Conservation (phyloP, 2,113 vertebrate species). For the Cyanocitta stelleri region DNA sequence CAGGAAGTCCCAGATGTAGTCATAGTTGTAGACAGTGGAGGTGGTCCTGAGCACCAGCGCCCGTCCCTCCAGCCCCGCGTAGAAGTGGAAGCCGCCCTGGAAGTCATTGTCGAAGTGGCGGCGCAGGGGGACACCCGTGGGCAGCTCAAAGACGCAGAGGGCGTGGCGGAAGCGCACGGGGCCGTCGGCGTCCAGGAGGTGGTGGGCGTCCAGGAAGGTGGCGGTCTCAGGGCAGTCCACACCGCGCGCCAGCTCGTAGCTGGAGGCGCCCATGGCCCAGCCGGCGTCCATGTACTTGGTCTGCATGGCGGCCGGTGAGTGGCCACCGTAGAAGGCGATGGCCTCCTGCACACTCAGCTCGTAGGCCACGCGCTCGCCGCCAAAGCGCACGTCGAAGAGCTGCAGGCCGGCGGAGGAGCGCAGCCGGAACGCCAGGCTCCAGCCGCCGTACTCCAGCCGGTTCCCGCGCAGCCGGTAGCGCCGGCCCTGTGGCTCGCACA, state of each 20-base stretch:
- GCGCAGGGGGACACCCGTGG: conserved; percentile 78
- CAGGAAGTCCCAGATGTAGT: conserved; percentile 93
- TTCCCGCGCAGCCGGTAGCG: conserved; percentile 77
- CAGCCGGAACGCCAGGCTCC: conserved; percentile 85
- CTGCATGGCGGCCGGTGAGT: conserved; percentile 86
- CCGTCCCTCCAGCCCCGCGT: conserved; percentile 78
- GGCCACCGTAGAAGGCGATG: conserved; percentile 83
- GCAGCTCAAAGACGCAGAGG: conserved; percentile 89
- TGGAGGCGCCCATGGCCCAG: conserved; percentile 83
- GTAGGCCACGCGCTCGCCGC: conserved; percentile 82
- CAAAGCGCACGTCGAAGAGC: conserved; percentile 83
- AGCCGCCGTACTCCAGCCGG: conserved; percentile 81
- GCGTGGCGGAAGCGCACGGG: conserved; percentile 73
- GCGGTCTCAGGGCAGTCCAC: conserved; percentile 86
- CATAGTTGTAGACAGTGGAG: conserved; percentile 92
- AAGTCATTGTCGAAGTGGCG: conserved; percentile 85
- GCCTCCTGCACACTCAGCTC: conserved; percentile 91
- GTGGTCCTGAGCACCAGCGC: conserved; percentile 85
- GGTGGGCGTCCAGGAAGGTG: conserved; percentile 80
- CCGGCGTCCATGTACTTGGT: conserved; percentile 87
- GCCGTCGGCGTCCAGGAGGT: conserved; percentile 79
- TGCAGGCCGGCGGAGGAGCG: conserved; percentile 84
- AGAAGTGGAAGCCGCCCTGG: conserved; percentile 82
- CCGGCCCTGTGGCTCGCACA: conserved; percentile 79
- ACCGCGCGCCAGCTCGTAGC: conserved; percentile 81